Conservation (phyloP, 1,140 invertebrate species). For the Aphis gossypii region DNA sequence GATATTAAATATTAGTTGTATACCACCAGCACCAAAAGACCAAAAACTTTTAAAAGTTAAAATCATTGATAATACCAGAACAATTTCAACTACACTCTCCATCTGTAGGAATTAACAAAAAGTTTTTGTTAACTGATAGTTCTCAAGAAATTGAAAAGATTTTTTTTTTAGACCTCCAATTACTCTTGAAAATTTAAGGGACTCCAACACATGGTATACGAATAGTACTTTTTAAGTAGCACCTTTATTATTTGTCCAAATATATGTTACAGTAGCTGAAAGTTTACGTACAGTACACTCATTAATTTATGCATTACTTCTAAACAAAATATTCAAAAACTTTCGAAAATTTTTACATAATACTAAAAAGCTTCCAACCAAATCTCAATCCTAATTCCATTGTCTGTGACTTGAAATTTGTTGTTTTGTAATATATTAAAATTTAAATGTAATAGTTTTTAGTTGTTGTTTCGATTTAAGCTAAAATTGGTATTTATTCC, state of each 20-base stretch:
- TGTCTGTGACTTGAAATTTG: background rate
- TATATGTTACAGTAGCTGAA: background rate
- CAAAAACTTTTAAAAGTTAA: too few relatives aligned
- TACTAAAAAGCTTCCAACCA: background rate
- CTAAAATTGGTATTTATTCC: background rate
- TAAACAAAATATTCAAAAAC: background rate
- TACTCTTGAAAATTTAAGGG: background rate
- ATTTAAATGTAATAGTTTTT: background rate
- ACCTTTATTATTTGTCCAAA: background rate
- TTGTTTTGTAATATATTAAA: background rate
- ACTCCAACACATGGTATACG: background rate
- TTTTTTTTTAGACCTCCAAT: background rate
- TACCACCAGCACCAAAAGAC: too few relatives aligned
- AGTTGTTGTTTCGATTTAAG: background rate
- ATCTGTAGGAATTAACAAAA: too few relatives aligned
- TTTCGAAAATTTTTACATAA: background rate
- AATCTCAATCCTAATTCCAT: background rate
- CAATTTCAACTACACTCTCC: too few relatives aligned
- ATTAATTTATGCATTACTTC: background rate
- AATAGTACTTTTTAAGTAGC: background rate
- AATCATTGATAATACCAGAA: too few relatives aligned
- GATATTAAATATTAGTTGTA: too few relatives aligned
- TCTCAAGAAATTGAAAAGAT: too few relatives aligned
- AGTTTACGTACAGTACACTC: background rate
- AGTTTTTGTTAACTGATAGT: too few relatives aligned